Base-by-base conservation (phyloP, 2,797 vertebrate genomes). In the Sebastes wilsoni region DNA sequence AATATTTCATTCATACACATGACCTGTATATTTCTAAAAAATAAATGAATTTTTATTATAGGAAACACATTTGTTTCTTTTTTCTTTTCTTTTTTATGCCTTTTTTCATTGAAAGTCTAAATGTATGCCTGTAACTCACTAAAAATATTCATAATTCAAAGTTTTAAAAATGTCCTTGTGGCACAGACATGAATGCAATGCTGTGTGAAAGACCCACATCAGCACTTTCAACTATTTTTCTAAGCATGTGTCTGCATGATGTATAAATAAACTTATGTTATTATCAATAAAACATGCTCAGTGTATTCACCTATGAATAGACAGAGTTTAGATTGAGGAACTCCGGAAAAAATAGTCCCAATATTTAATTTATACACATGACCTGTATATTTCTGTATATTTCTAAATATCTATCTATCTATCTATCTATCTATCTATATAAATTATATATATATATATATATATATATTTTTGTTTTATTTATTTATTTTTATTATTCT, bases 271-370 rank as follows among this genome's bases (percentile, higher is more conserved):
- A 36, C 34, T 6, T 16, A 42, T 42, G 5, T 42, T 34, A 55
- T 49, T 38, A 22, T 55, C 5, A 6, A 7, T 42, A 42, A 42
- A 36, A 18, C 52, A 11, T 59, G 2, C 1, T 76, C 25, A 25
- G n/a, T 20, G 4, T 58, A 1, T 22, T n/a, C 6, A 49, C 0
- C 10, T 25, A 52, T 58, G 10, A 28, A 30, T 1, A n/a, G 7
- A 60, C 25, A 34, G 49, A 56, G 10, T 38, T 14, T 12, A 59
- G n/a, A 18, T 4, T n/a, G 18, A 72, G 1, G 20, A 64, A 58
- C 23, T 67, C 75, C 61, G 16, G 77, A 78, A 80, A 66, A 86
- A 73, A 59, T 61, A 55, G 72, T 66, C 12, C 34, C 34, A 36
- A 36, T 36, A 36, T 36, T 36, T 36, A 36, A 36, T 36, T 36